Evolutionary conservation across 2,888 invertebrate species (phyloP).

Genomic region (Microplitis manilae): DNA sequence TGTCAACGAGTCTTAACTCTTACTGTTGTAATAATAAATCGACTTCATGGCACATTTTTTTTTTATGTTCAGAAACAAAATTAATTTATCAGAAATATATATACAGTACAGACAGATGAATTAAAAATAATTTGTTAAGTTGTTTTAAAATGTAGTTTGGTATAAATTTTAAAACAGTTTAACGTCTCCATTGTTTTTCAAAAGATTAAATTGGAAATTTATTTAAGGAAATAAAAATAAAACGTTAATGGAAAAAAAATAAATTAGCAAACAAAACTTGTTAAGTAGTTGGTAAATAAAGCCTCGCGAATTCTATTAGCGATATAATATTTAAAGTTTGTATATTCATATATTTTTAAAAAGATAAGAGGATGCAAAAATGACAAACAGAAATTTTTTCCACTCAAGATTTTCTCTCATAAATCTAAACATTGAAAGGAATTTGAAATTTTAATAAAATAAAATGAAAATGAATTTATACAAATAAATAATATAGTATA

Average conservation of each 20-base stretch:
- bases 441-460: slow-evolving; percentile 18
- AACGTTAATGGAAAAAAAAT: slow-evolving; percentile 22
- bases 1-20: slow-evolving; percentile 69
- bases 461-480: background rate
- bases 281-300: slow-evolving; percentile 61
- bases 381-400: slow-evolving; percentile 12
- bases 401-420: background rate
- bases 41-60: background rate
- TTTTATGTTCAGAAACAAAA: background rate
- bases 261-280: slow-evolving; percentile 57
- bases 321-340: slow-evolving; percentile 31
- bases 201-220: background rate
- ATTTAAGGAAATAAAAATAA: background rate
- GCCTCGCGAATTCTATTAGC: slow-evolving; percentile 64
- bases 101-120: too few relatives aligned
- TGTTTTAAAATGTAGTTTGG: too few relatives aligned
- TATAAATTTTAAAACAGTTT: too few relatives aligned
- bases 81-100: too few relatives aligned
- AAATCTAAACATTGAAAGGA: background rate
- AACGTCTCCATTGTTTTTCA: background rate
- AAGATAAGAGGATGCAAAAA: slow-evolving; percentile 35
- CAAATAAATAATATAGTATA: slow-evolving; percentile 14
- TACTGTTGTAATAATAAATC: slow-evolving; percentile 49
- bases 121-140: too few relatives aligned
- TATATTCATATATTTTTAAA: background rate